Base-by-base conservation (phyloP, 1,140 invertebrate genomes). In the Cydia strobilella region DNA sequence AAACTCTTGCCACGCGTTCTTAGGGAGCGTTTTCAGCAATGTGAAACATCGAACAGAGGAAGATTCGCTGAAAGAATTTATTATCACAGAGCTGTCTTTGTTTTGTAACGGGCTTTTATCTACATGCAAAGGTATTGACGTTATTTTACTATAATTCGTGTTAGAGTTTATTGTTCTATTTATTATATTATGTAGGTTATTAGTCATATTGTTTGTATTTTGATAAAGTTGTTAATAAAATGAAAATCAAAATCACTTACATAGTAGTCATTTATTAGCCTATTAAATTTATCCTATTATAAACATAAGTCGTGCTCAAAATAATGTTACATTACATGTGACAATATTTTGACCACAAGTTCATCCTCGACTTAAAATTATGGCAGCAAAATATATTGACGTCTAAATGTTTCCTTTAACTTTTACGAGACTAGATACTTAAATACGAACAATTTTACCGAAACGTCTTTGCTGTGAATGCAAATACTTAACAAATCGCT, bases 271-370 rank as follows among this genome's bases (percentile, higher is more conserved):
- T 75, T 75, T 75, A 75, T 75, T 75, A 15, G 20, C 31, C 3
- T 54, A 65, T n/a, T n/a, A n/a, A n/a, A n/a, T n/a, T 75, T 75
- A 15, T 13, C 31, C 3, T 54, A 65, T 6, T 76, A 59, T 80
- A 73, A 45, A 77, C 78, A 79, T 73, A 80, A 86, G 81, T 92
- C 90, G 89, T 92, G 90, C 80, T 86, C 85, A 87, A 88, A 91
- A 92, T 91, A 90, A 80, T 89, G 86, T 80, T 65, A 73, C 27
- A 31, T 80, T 65, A 73, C 27, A 31, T 12, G 48, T 72, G 18
- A 82, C 87, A 89, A 86, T 79, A 91, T 92, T 84, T 89, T 84
- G 89, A 79, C 89, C 90, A 92, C 90, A 92, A 92, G 86, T 83
- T 77, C 76, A 54, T 4, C 18, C 48, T 76, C 74, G 75, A 76